Conservation (phyloP, 2,113 vertebrate genomes). For the Vireo altiloquus region DNA sequence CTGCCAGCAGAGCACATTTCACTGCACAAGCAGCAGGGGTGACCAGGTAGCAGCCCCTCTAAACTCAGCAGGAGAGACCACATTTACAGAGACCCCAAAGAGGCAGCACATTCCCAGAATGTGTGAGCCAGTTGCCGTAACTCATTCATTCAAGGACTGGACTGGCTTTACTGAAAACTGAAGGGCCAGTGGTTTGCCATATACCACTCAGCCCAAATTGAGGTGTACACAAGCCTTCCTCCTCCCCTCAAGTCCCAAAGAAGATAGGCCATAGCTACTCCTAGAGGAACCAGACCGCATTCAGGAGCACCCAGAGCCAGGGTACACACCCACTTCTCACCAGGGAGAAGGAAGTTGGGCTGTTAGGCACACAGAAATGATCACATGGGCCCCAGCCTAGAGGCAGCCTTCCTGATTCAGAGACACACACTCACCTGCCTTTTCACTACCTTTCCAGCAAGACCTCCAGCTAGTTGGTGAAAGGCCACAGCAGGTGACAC, state of each 20-base stretch:
- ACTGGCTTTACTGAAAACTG: neutral
- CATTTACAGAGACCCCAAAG: neutral
- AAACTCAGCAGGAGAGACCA: neutral
- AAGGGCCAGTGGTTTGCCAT: neutral
- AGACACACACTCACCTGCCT: neutral
- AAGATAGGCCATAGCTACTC: neutral
- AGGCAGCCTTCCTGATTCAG: accelerated
- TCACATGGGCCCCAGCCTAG: neutral
- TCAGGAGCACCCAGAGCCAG: neutral
- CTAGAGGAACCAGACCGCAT: neutral
- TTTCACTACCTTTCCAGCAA: neutral
- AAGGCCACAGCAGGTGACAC: neutral
- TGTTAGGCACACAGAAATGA: neutral
- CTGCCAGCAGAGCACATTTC: neutral
- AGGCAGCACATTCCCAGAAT: neutral
- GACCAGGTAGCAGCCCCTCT: neutral
- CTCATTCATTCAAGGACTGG: neutral
- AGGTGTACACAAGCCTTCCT: accelerated
- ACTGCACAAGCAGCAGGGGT: neutral
- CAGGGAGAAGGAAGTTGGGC: neutral
- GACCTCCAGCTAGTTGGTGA: neutral
- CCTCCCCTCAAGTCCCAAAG: accelerated
- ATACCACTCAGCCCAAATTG: accelerated
- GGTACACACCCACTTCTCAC: accelerated
- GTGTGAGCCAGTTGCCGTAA: accelerated